A percentile compares a stretch with the other conserved stretches of the same genome.
phyloP scores from a whole-genome alignment of 2,888 invertebrate genomes.

The Alcis repandata region DNA sequence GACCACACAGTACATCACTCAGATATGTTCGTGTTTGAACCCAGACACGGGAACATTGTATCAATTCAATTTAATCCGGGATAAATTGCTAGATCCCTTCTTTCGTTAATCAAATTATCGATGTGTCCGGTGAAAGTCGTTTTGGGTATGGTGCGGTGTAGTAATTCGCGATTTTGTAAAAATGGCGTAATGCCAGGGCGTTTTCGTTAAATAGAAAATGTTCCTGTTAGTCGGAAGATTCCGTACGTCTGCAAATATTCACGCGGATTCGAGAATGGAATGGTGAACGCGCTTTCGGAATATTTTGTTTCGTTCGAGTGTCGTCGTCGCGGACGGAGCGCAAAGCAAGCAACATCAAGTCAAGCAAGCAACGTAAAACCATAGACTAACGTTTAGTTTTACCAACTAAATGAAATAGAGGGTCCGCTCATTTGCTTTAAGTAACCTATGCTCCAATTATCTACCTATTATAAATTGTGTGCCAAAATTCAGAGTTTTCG shows the following conservation, averaged over 20 bases:
- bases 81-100: conserved; percentile 68
- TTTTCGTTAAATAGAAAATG: conserved; percentile 57
- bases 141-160: conserved; percentile 53
- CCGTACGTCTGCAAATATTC: conserved; percentile 70
- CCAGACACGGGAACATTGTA: conserved; percentile 77
- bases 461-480: too few species aligned
- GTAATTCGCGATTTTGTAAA: conserved; percentile 54
- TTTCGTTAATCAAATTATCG: conserved; percentile 79
- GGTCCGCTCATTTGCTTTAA: background rate
- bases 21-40: conserved; percentile 71
- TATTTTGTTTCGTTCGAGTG: conserved; percentile 49
- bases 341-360: background rate
- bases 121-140: conserved; percentile 81
- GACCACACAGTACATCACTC: conserved; percentile 77
- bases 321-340: conserved; percentile 14
- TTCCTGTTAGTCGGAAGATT: conserved; percentile 63
- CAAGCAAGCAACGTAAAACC: conserved; percentile 9
- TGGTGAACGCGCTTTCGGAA: conserved; percentile 46
- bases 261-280: conserved; percentile 67
- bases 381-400: conserved; percentile 12
- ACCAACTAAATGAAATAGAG: background rate
- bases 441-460: too few species aligned
- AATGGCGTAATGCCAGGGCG: conserved; percentile 55
- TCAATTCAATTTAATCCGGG: conserved; percentile 66
- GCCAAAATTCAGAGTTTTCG: too few species aligned